A percentile compares a stretch with the other conserved stretches of the same genome.
Conservation (phyloP, 2,888 invertebrate genomes). For the Tenthredo scrophulariae region DNA sequence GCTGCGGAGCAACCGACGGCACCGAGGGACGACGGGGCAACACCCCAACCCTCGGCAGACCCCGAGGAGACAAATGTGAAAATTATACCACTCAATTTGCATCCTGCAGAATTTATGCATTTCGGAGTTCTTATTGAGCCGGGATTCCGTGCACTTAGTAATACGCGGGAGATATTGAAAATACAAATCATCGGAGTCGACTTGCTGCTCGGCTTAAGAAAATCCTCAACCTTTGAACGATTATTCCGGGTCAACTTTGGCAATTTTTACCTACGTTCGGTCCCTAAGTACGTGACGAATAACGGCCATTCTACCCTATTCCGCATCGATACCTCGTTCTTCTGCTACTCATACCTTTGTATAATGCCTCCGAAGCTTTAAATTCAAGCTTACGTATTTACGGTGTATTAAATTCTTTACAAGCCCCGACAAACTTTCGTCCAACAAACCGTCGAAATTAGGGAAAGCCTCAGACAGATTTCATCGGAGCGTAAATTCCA, state of each 20-base stretch:
- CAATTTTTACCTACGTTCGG: neutral
- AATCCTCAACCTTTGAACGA: neutral
- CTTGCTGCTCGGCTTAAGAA: neutral
- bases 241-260: neutral
- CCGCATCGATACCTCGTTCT: neutral
- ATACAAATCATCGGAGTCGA: constrained; percentile 46
- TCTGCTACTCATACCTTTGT: constrained; percentile 13
- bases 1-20: neutral
- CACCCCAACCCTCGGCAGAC: constrained; percentile 30
- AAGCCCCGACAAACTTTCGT: constrained; percentile 10
- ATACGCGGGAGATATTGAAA: constrained; percentile 32
- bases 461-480: constrained; percentile 6
- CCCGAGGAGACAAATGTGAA: constrained; percentile 51
- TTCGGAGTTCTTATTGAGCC: constrained; percentile 48
- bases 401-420: constrained; percentile 39
- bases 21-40: constrained; percentile 30
- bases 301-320: neutral
- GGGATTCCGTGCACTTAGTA: constrained; percentile 50
- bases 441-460: constrained; percentile 28
- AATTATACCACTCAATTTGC: constrained; percentile 52
- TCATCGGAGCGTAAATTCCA: constrained; percentile 16
- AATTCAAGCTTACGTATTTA: constrained; percentile 21
- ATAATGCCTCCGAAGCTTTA: neutral
- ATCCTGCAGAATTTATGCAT: constrained; percentile 53
- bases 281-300: constrained; percentile 19